Percentiles rank a stretch among this genome's conserved stretches.
Conservation (phyloP, 2,797 vertebrate genomes). For the Harpagifer antarcticus region DNA sequence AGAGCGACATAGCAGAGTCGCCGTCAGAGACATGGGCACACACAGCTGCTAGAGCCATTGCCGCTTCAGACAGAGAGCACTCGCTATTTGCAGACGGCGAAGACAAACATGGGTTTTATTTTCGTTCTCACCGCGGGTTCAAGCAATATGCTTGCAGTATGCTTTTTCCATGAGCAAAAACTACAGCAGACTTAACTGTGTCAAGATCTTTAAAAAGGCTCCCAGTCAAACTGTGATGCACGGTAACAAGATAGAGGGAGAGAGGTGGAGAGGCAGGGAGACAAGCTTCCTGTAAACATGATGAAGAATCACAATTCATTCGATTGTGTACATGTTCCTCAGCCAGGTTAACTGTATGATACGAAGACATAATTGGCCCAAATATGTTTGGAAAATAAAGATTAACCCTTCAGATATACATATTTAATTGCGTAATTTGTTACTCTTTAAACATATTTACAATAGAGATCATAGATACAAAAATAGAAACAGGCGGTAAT, state of each 20-base stretch:
- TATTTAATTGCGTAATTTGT: background rate
- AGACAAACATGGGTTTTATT: slow-evolving; percentile 74
- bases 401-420: background rate
- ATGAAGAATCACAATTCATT: background rate
- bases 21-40: slow-evolving; percentile 40
- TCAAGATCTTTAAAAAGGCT: slow-evolving; percentile 39
- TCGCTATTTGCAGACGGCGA: slow-evolving; percentile 71
- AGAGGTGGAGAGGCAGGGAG: background rate
- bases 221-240: slow-evolving; percentile 30
- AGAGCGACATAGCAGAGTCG: slow-evolving; percentile 48
- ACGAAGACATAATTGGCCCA: background rate
- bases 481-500: background rate
- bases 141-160: slow-evolving; percentile 74
- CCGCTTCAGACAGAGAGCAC: slow-evolving; percentile 53
- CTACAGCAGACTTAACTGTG: slow-evolving; percentile 35
- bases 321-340: background rate
- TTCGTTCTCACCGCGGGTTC: slow-evolving; percentile 69
- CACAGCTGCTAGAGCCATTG: slow-evolving; percentile 78
- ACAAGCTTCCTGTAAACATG: background rate
- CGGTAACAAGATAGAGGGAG: background rate
- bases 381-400: background rate
- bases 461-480: background rate
- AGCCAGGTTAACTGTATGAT: background rate
- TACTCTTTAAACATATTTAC: background rate
- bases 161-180: slow-evolving; percentile 62